phyloP scores from a whole-genome alignment of 1,140 invertebrate genomes.

The Euglossa dilemma region DNA sequence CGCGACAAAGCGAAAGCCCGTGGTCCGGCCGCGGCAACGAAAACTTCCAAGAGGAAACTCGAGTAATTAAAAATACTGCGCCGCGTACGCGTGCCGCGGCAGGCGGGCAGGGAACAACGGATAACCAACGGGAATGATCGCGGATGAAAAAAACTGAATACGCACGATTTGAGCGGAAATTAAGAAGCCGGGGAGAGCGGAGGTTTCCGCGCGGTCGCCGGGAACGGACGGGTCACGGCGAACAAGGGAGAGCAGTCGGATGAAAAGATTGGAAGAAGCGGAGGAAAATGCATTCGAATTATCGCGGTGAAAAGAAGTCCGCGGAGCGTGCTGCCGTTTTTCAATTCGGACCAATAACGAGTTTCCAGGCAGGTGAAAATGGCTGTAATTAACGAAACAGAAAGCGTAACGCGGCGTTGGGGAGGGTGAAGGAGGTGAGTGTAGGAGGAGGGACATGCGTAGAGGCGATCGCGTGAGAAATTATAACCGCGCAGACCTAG shows the following conservation, averaged over 20 bases:
- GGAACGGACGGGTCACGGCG: too few relatives aligned
- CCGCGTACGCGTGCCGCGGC: neutral
- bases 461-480: too few relatives aligned
- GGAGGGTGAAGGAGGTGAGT: too few relatives aligned
- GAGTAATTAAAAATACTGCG: constrained; percentile 11
- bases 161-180: neutral
- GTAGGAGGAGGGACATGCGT: too few relatives aligned
- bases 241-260: neutral
- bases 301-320: neutral
- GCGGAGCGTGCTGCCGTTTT: neutral
- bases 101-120: neutral
- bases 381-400: neutral
- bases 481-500: too few relatives aligned
- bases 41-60: neutral
- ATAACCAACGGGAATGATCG: neutral
- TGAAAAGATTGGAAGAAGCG: too few relatives aligned
- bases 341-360: neutral
- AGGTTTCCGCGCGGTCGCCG: too few relatives aligned
- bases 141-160: neutral
- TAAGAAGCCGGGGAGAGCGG: neutral
- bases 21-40: neutral
- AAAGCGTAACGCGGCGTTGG: neutral
- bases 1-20: neutral
- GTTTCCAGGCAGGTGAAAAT: too few relatives aligned
- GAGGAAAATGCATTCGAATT: neutral